These are phyloP conservation scores for Melanotaenia duboulayi DNA, from an alignment of 2,113 vertebrate species.

Conservation along the genomic window DNA sequence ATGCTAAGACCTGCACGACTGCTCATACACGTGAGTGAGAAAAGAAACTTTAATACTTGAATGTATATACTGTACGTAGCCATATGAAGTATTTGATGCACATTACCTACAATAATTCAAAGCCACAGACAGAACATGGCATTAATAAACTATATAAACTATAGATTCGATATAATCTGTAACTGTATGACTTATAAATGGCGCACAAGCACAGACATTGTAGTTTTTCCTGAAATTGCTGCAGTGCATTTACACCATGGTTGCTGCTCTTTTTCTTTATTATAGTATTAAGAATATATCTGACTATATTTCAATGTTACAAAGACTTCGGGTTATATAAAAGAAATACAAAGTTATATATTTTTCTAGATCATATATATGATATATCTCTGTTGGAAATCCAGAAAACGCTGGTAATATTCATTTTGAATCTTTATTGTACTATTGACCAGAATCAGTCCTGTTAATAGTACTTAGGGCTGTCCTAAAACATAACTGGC, in stretches of 20 bases:
- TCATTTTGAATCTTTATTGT: conserved; percentile 48
- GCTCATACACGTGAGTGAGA: conserved; percentile 24
- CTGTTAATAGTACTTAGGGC: conserved; percentile 5
- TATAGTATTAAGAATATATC: conserved; percentile 15
- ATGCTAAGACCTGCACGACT: conserved; percentile 36
- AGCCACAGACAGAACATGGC: conserved; percentile 34
- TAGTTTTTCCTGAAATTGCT: conserved; percentile 33
- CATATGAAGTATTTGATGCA: conserved; percentile 13
- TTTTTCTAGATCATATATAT: conserved; percentile 47
- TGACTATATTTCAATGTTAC: conserved; percentile 20
- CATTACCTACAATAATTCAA: conserved; percentile 3
- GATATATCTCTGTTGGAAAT: conserved; percentile 21
- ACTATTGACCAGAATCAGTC: conserved; percentile 13
- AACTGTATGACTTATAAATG: conserved; percentile 4
- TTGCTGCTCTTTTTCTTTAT: conserved; percentile 26
- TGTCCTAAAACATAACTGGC: not conserved
- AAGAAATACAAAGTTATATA: conserved; percentile 10
- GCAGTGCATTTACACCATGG: conserved; percentile 6
- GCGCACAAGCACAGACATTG: conserved; percentile 20
- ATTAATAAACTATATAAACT: not conserved
- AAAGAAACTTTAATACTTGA: conserved; percentile 65
- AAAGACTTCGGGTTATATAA: conserved; percentile 11
- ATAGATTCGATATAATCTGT: not conserved
- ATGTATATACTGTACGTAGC: conserved; percentile 44
- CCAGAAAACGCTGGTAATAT: conserved; percentile 32